Base-by-base conservation (phyloP, 2,113 vertebrate genomes). In the Cynoglossus semilaevis region DNA sequence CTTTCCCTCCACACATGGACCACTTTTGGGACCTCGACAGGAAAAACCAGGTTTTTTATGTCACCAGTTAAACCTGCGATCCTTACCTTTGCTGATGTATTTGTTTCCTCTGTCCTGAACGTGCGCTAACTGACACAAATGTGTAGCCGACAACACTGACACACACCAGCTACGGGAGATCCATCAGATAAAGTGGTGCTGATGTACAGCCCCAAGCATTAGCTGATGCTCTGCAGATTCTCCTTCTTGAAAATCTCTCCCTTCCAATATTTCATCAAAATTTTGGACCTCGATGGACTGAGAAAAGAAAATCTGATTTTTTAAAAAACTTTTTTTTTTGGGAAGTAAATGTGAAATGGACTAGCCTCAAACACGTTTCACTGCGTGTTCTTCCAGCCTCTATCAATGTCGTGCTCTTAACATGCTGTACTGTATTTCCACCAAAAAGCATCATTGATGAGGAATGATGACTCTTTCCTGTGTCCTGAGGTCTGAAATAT, bases 1-100 rank as follows among this genome's bases (percentile, higher is more conserved):
- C 72, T 76, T 51, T 67, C 66, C n/a, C 22, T 66, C 70, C 71
- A 81, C 81, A 68, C 70, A 60, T 50, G 37, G 58, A 68, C 58
- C 13, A 29, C 76, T 76, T 76, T 80, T 63, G 60, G 63, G 72
- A 76, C 60, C 9, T 3, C 8, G 37, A 54, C 54, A 58, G 63
- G 67, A 74, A 80, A 62, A 29, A 45, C 22, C 22, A 9, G 22
- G 3, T 56, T 58, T 46, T 58, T 46, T 36, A 55, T 42, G 0
- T 38, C 40, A 51, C 44, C 17, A 53, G 43, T 35, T 8, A 59
- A 35, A 37, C 36, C 15, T 18, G 29, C 6, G 2, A 29, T 29
- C 22, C 38, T 12, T 11, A 40, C 10, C 3, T 8, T 38, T 40
- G 10, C 7, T 40, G 10, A 13, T 40, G 13, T 40, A 40, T 40